Evolutionary conservation across 2,888 invertebrate species (phyloP).

Genomic region (Campaea margaritaria): DNA sequence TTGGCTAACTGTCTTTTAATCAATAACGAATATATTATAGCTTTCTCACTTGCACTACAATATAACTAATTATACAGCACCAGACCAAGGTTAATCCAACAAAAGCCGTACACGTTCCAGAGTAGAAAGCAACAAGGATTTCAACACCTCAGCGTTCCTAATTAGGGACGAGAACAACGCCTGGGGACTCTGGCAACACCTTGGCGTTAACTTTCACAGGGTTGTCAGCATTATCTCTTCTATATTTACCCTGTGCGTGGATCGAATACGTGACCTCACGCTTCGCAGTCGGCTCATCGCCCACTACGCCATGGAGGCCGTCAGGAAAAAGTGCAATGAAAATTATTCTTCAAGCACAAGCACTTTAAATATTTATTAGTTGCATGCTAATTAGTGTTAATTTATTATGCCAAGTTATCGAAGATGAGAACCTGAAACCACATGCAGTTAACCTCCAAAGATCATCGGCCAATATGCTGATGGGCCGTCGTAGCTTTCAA

Average conservation of each 20-base stretch:
- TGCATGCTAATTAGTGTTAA: background rate
- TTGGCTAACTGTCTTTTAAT: too few relatives aligned
- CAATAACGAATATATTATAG: background rate
- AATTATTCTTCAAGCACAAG: too few relatives aligned
- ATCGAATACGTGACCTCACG: too few relatives aligned
- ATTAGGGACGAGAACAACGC: conserved; percentile 75
- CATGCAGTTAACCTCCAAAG: conserved; percentile 18
- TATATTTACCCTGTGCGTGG: too few relatives aligned
- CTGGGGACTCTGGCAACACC: conserved; percentile 54
- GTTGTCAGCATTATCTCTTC: conserved; percentile 57
- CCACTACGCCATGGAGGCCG: too few relatives aligned
- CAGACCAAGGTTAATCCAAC: conserved; percentile 53
- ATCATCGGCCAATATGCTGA: conserved; percentile 1
- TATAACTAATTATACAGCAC: conserved; percentile 44
- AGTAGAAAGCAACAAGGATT: conserved; percentile 74
- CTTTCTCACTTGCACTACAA: conserved; percentile 18
- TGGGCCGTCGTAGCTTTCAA: conserved; percentile 9
- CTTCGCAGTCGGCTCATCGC: too few relatives aligned
- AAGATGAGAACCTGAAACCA: conserved; percentile 14
- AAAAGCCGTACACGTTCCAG: conserved; percentile 72
- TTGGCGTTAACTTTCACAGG: conserved; percentile 59
- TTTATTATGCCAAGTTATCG: background rate
- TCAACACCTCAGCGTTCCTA: conserved; percentile 79
- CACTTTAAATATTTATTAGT: too few relatives aligned
- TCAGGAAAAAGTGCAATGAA: too few relatives aligned